Evolutionary conservation across 2,797 vertebrate genomes (phyloP), one percentile per base, ranked within the genome.

Genomic region (Parauchenoglanis punctatus): DNA sequence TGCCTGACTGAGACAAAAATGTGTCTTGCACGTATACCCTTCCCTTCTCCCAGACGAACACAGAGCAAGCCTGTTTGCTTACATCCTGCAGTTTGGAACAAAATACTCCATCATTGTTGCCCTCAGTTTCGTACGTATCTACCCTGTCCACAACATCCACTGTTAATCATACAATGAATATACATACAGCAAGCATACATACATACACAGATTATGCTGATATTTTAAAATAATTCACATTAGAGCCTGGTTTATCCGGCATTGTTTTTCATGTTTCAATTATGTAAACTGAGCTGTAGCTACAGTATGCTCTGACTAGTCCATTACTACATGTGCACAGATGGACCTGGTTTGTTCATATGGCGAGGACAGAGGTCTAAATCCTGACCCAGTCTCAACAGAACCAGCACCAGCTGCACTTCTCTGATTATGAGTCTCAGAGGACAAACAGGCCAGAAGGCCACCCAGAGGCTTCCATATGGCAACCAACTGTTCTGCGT

Each of bases 381-480:
- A 82, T 61, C 12, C 70, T 85, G 76, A 67, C 58, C 58, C 78
- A 61, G 61, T 49, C 61, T 83, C 44, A 86, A 85, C 76, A 91
- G 89, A 89, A 90, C 81, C 85, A 84, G 70, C 83, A 88, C 83
- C 91, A 91, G 87, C 75, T 87, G 91, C 81, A 56, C 35, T 75
- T 49, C 70, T 85, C 82, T 54, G 70, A 90, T 90, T 86, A 87
- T 77, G 73, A 31, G 67, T 85, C 91, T 89, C 88, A 44, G 44
- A 86, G 86, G 90, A 84, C 86, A 49, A 23, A 70, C n/a, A 76
- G 84, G 68, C 87, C 87, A 78, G 83, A 56, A 88, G 87, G 86
- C 70, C 84, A 84, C 89, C 85, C 85, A 91, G 23, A 85, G 83
- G 78, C 83, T 52, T 87, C 90, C 89, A 89, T 90, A 91, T 89